Evolutionary conservation across 2,888 invertebrate species (phyloP).

Genomic region (Latrodectus hesperus): DNA sequence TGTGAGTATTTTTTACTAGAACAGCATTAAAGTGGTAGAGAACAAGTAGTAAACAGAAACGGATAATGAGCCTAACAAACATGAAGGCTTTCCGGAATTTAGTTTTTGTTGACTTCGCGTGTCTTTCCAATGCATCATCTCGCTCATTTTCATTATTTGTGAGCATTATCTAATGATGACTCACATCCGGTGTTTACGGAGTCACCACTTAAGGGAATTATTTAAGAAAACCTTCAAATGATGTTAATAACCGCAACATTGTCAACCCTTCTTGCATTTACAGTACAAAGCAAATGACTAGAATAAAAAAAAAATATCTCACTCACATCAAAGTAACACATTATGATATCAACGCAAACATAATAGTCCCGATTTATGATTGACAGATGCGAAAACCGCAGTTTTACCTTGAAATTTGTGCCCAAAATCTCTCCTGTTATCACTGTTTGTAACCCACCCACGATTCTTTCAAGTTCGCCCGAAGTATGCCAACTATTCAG

Average conservation of each 20-base stretch:
- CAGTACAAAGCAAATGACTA: no score
- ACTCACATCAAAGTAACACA: not conserved
- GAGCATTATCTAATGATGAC: no score
- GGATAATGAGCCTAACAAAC: no score
- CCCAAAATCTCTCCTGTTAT: constrained; percentile 23
- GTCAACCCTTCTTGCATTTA: not conserved
- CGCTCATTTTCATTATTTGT: no score
- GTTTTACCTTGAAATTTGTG: constrained; percentile 44
- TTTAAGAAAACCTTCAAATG: not conserved
- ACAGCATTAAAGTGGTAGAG: no score
- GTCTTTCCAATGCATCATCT: no score
- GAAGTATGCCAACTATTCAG: constrained; percentile 51
- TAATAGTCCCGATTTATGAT: constrained; percentile 5
- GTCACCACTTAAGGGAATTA: not conserved
- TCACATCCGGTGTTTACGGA: not conserved
- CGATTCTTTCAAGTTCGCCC: constrained; percentile 40
- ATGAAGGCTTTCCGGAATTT: no score
- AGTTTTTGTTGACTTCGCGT: no score
- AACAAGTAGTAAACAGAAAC: no score
- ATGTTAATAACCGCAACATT: not conserved
- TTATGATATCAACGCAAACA: constrained; percentile 24
- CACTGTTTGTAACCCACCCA: constrained; percentile 15
- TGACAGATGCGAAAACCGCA: constrained; percentile 28
- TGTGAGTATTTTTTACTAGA: no score
- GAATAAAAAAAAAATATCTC: not conserved